These are phyloP conservation scores for Formica aserva DNA, from an alignment of 2,888 invertebrate genomes.

Conservation along the genomic window DNA sequence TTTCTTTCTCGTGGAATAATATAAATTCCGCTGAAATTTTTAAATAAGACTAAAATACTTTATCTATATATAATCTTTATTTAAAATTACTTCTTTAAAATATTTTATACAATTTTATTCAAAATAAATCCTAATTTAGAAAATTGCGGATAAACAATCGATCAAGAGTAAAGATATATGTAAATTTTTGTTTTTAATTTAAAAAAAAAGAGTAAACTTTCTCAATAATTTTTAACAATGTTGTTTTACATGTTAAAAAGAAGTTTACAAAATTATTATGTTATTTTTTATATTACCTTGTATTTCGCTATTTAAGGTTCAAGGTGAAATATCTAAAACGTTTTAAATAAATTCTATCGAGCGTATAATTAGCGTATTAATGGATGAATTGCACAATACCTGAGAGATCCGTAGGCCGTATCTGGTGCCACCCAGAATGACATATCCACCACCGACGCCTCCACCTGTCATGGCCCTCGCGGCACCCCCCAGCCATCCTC, in stretches of 20 bases:
- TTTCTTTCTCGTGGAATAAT: neutral
- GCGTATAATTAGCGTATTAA: neutral
- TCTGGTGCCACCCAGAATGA: constrained; percentile 90
- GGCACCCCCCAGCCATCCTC: constrained; percentile 82
- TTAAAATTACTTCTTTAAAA: constrained; percentile 3
- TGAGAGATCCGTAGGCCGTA: constrained; percentile 89
- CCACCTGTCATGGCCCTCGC: constrained; percentile 80
- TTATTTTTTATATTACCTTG: neutral
- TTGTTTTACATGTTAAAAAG: neutral
- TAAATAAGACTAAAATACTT: neutral
- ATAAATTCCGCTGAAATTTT: neutral
- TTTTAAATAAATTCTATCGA: neutral
- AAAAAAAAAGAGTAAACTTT: neutral
- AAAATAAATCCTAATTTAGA: neutral
- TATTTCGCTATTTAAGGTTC: neutral
- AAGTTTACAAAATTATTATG: neutral
- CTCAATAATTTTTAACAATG: neutral
- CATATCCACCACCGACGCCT: constrained; percentile 85
- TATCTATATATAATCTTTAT: constrained; percentile 7
- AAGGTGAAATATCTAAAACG: neutral
- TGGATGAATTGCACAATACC: constrained; percentile 69
- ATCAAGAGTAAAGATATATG: neutral
- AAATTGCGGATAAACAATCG: neutral
- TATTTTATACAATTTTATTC: neutral
- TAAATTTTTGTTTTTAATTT: neutral